Base-by-base conservation (phyloP, 2,113 vertebrate genomes). In the Potamarius usumacintae region DNA sequence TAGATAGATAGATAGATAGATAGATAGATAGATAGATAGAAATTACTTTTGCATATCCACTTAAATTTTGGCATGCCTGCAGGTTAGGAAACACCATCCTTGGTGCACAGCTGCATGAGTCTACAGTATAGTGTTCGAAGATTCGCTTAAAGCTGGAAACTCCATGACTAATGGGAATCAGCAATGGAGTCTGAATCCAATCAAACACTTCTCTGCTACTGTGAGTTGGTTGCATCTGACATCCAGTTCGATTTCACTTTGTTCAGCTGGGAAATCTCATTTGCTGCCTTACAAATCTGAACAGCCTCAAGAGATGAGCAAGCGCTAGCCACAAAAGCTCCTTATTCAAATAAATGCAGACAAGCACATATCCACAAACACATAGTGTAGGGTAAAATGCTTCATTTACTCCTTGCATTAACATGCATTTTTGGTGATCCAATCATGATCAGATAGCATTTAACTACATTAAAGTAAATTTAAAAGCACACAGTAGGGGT, bases 111-210 rank as follows among this genome's bases (percentile, higher is more conserved):
- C 55, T 92, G 89, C 87, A 91, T 88, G 86, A 93, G 92, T 92
- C 88, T 90, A 90, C 91, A 91, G 55, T 20, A 71, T 89, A 90
- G 78, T n/a, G 80, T 88, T 91, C 82, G 83, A 76, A 85, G 89
- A 92, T 88, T 88, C 92, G 88, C 92, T 94, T 93, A 91, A 90
- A 93, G 89, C 82, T 90, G 88, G 89, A 91, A 89, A 42, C 84
- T 55, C 79, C 57, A 55, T 78, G 83, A 74, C 92, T 93, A 94
- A 95, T 93, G 91, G 92, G 92, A 96, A 95, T 94, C 92, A 93
- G 78, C 82, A 55, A 92, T 93, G 84, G 87, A 91, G 91, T 94
- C 93, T 87, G 92, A 92, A 92, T 85, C 88, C 91, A 89, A 92
- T 93, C 91, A 92, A 91, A 93, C 87, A 88, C 92, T 78, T 88